Evolutionary conservation across 30 jellyfish, hydroid and myxozoan genomes (phyloP), one percentile per base, ranked within the genome.

Genomic region (Aurelia sp.): DNA sequence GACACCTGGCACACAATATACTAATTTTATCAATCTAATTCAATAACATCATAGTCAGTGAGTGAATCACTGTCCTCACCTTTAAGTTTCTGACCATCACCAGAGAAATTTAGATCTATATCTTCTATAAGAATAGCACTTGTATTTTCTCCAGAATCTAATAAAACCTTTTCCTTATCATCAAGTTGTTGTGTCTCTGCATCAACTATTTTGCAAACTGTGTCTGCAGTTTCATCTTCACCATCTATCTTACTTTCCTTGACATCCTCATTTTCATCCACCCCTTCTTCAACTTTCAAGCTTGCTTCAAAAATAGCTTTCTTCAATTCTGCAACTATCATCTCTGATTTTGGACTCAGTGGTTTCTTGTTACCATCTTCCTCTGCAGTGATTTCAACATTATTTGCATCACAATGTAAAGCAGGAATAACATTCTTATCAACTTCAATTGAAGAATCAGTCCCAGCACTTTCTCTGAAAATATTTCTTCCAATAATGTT

Each of bases 41-140:
- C 93, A 51, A 84, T 84, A 13, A 84, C 93, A 84, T 84, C 93
- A 62, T 84, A 84, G 74, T 84, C 93, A n/a, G 87, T 78, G 21
- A 78, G 75, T 44, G 73, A 27, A 30, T 84, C 93, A 13, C 55
- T 44, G 55, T 44, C 55, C 55, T 44, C 69, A 13, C 33, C 69
- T 11, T 59, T 59, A 12, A 16, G 7, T 44, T 44, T 44, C 55
- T 44, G 55, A 44, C 55, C 55, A 44, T 44, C 55, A 1, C 2
- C 55, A 44, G 55, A 2, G 55, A 59, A 59, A n/a, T 59, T n/a
- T 35, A 59, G 69, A 59, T 12, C 69, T 4, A 59, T 59, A 18
- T 59, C 33, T 35, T 59, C 69, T 18, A 59, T 59, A 59, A 59
- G 23, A n/a, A 59, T 21, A 59, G 69, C 69, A 59, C 35, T 59